Evolutionary conservation across 2,113 vertebrate genomes (phyloP), one percentile per base, ranked within the genome.

Genomic region (Protobothrops mucrosquamatus): DNA sequence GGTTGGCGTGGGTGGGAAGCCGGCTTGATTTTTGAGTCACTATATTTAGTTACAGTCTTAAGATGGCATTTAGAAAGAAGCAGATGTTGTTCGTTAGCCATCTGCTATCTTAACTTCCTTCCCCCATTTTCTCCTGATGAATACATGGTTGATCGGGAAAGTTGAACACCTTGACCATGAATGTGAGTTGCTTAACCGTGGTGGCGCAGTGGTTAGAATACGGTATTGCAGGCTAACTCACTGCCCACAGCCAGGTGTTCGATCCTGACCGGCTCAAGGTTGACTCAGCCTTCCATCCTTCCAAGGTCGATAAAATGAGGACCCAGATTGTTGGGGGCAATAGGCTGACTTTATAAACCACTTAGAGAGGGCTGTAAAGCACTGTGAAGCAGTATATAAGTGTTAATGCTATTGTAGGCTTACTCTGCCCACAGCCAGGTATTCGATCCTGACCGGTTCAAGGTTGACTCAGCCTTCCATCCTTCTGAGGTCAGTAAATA

Each of bases 271-370:
- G 1, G 29, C 29, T 69, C 29, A n/a, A 69, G 11, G 1, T n/a
- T 69, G 29, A 69, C 12, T 69, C 29, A n/a, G 29, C 61, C 12
- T n/a, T n/a, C 29, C 4, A n/a, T 69, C 61, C 4, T 69, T 69
- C 61, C 0, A 0, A 69, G 29, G 29, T 69, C 0, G 4, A 29
- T 69, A 69, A 69, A 61, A 69, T 1, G 0, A n/a, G 2, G 61
- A 69, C 29, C 29, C 2, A 15, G 29, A 69, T n/a, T 69, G 61
- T 69, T n/a, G 61, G 4, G 29, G 61, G 4, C 11, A n/a, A 14
- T 0, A 69, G 0, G 29, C 29, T n/a, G 12, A 14, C 2, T 6
- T 4, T n/a, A 4, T 64, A 64, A 61, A 69, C 29, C 0, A 0
- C 61, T 69, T 15, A 69, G 4, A 69, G 61, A 69, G 29, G 29